Base-by-base conservation (phyloP, 2,113 vertebrate genomes). In the Syngnathus typhle region DNA sequence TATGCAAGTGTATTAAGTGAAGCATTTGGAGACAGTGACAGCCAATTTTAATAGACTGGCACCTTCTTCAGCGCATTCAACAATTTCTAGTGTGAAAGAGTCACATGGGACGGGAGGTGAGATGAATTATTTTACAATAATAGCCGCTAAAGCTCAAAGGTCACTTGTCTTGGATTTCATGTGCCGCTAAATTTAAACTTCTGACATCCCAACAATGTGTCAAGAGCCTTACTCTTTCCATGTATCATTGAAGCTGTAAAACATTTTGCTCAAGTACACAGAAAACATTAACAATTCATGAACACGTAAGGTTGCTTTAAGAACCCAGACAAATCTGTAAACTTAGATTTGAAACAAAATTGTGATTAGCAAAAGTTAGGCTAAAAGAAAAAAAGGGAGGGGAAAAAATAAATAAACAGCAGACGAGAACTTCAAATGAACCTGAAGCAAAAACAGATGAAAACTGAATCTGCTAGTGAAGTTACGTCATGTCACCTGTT, bases 151-250 rank as follows among this genome's bases (percentile, higher is more conserved):
- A 60, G 60, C 65, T 60, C 61, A 78, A 88, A 85, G 83, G 84
- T 56, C 80, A 84, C 72, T 67, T 39, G 80, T 85, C 82, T 88
- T 83, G 13, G 56, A 71, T 88, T 88, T 88, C 86, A 88, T 68
- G 12, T 77, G 83, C 75, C 80, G 75, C 83, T 88, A 88, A 84
- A 88, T 84, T 88, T 88, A 88, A 82, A 77, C 2, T 46, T 0
- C 13, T 23, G 64, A 59, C 72, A 71, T 67, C 69, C 67, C 75
- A 76, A 71, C n/a, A 77, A 80, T 77, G 72, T 39, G 70, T 10
- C 67, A 76, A 61, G 65, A 75, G 78, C 51, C 21, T 56, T 12
- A 6, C 54, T 1, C 21, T 13, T 12, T 19, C 18, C 18, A 3
- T 8, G 44, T 13, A 15, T 46, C n/a, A 23, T 60, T 15, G 32